Base-by-base conservation (phyloP, 2,888 invertebrate species). In the Drosophila affinis region DNA sequence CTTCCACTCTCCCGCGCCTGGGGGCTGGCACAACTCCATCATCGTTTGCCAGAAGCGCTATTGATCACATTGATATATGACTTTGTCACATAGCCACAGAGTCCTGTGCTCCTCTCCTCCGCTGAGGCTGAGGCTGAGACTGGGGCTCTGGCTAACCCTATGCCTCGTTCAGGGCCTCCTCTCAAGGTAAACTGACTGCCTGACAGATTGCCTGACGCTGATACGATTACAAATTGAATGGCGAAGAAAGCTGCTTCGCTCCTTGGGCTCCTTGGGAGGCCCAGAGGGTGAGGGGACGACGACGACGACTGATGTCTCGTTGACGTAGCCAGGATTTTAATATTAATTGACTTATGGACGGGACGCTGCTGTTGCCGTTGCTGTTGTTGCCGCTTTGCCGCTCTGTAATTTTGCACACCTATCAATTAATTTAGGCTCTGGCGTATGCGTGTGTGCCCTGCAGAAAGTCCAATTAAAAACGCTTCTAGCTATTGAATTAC, bases 61-160 rank as follows among this genome's bases (percentile, higher is more conserved):
- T 85, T 85, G 81, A 88, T 85, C 85, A 87, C 87, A 81, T 84
- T 75, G 82, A 85, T 87, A 76, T 78, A 87, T 76, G 57, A 53
- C 76, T 87, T 83, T 88, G 76, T 78, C 24, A 24, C 24, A 24
- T 24, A 4, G 24, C 24, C 24, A 24, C 5, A 24, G 24, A 24
- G 24, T 24, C 24, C 24, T 5, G 4, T 5, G 4, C 24, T 24
- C 24, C 24, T 3, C 24, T 24, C 24, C 24, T 24, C 24, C 3
- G 24, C 2, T 3, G 24, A 24, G 24, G 47, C 17, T 18, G 27
- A 32, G 32, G 5, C n/a, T 10, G 24, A 24, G 24, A 24, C 4
- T 1, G 18, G 7, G 3, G 27, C 14, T 7, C 21, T 21, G 21
- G 21, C 21, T 21, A 21, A 21, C 21, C 21, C 21, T 21, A 21